phyloP scores from a whole-genome alignment of 1,140 invertebrate species.

The Venustaconcha ellipsiformis region DNA sequence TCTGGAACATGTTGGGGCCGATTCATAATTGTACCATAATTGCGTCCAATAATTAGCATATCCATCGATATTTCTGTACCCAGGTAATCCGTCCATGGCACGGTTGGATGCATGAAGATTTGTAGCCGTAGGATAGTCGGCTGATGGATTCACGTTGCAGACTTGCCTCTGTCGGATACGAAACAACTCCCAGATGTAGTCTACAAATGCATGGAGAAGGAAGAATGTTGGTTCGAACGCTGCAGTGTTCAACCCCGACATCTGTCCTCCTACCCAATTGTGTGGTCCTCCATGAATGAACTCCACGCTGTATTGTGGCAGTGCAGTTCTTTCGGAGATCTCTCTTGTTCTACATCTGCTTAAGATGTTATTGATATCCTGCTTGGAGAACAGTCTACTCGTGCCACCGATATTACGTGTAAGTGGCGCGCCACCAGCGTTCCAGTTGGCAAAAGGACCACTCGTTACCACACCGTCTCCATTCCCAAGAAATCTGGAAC shows the following conservation, averaged over 20 bases:
- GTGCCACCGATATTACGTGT: constrained; percentile 27
- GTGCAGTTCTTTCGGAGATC: constrained; percentile 17
- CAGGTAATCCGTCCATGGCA: constrained; percentile 21
- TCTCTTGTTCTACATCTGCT: constrained; percentile 16
- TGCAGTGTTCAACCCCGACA: constrained; percentile 50
- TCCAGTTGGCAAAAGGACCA: constrained; percentile 60
- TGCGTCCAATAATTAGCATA: constrained; percentile 24
- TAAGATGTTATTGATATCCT: constrained; percentile 13
- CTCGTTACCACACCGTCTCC: constrained; percentile 63
- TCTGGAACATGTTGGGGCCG: constrained; percentile 14
- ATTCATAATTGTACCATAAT: constrained; percentile 32
- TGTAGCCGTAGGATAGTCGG: constrained; percentile 15
- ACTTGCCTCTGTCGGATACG: constrained; percentile 20
- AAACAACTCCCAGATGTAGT: constrained; percentile 57
- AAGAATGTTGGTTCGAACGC: constrained; percentile 67
- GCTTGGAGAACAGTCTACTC: constrained; percentile 21
- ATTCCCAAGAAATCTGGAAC: constrained; percentile 60
- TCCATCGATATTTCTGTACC: constrained; percentile 25
- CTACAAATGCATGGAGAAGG: constrained; percentile 67
- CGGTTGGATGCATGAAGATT: constrained; percentile 10
- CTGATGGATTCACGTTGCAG: constrained; percentile 18
- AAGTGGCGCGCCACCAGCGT: constrained; percentile 26
- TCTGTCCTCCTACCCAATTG: constrained; percentile 50
- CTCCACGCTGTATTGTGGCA: constrained; percentile 46
- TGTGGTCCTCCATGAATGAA: constrained; percentile 47